Conservation (phyloP, 2,888 invertebrate genomes). For the Nasonia oneida region DNA sequence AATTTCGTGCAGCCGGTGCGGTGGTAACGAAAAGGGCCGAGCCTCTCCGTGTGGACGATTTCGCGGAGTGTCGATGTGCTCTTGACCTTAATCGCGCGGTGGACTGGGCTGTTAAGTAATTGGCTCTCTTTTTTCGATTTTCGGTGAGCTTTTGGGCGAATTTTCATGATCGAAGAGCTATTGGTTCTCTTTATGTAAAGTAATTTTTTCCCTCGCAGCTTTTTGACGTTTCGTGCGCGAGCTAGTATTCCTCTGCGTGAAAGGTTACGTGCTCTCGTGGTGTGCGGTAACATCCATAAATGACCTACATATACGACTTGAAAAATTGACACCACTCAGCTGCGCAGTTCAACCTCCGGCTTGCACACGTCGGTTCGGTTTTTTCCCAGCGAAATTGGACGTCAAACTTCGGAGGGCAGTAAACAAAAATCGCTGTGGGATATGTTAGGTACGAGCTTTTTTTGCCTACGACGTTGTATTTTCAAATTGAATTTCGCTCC, state of each 20-base stretch:
- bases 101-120: background rate
- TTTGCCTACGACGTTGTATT: too few relatives aligned
- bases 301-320: conserved; percentile 26
- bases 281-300: background rate
- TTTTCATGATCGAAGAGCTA: background rate
- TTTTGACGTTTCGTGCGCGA: background rate
- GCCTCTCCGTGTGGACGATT: conserved; percentile 27
- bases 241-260: background rate
- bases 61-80: conserved; percentile 46
- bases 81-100: conserved; percentile 49
- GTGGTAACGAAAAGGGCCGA: background rate
- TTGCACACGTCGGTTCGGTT: background rate
- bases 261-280: background rate
- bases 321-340: background rate
- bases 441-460: background rate
- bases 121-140: background rate
- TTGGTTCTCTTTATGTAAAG: background rate
- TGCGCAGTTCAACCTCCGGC: background rate
- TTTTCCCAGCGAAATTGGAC: background rate
- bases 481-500: too few relatives aligned
- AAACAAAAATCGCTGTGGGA: background rate
- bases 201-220: background rate
- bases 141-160: background rate
- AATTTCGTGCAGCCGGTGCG: conserved; percentile 12
- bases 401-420: background rate